Percentiles rank a stretch among this genome's conserved stretches.
These are phyloP conservation scores for Micromesistius poutassou DNA, from an alignment of 2,797 vertebrate genomes.

Conservation along the genomic window DNA sequence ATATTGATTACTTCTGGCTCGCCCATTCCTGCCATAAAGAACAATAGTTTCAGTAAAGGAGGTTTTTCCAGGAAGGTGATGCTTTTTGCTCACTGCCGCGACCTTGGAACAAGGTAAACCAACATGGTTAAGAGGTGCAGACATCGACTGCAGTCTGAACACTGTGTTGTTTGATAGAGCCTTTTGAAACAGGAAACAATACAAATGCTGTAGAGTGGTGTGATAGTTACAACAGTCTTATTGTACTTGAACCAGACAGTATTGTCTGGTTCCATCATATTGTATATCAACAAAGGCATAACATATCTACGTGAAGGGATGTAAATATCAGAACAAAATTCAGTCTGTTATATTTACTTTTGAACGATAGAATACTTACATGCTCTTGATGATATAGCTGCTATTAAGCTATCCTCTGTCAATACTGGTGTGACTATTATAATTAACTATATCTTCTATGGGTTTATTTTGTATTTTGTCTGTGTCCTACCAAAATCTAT, in stretches of 20 bases:
- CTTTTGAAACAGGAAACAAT: neutral
- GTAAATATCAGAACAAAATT: neutral
- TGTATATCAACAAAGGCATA: neutral
- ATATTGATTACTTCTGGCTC: constrained; percentile 57
- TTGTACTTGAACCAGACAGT: too few relatives aligned
- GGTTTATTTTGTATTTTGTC: neutral
- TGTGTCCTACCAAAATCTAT: neutral
- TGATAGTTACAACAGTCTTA: neutral
- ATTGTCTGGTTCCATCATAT: too few relatives aligned
- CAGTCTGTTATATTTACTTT: neutral
- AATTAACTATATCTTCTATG: neutral
- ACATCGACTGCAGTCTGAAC: neutral
- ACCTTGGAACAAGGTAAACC: constrained; percentile 46
- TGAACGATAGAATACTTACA: neutral
- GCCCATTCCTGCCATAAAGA: constrained; percentile 44
- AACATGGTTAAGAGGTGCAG: neutral
- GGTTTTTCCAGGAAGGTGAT: constrained; percentile 63
- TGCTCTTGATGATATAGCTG: neutral
- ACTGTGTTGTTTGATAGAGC: neutral
- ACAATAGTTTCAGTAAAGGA: constrained; percentile 52
- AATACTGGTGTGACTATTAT: neutral
- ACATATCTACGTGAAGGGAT: neutral
- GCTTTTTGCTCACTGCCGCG: constrained; percentile 47
- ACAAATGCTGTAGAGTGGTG: neutral
- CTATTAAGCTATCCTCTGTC: neutral